A percentile compares a stretch with the other conserved stretches of the same genome.
phyloP scores from a whole-genome alignment of 2,888 invertebrate species.

The Melieria picta region DNA sequence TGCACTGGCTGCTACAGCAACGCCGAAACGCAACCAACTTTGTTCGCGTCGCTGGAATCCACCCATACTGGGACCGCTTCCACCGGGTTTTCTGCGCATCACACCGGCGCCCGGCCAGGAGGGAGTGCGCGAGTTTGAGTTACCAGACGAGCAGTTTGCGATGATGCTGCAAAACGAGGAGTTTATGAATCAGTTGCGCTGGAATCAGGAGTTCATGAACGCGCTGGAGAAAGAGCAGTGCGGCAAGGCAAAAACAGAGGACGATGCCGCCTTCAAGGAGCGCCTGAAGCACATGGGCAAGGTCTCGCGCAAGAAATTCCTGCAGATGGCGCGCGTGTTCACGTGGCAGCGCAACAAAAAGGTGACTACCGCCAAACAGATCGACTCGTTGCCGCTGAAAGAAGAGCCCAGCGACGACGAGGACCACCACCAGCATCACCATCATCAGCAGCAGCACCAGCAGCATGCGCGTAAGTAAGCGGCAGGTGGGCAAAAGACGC shows the following conservation, averaged over 20 bases:
- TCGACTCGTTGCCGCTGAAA: constrained; percentile 71
- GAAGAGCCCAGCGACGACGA: constrained; percentile 75
- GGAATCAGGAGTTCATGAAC: constrained; percentile 88
- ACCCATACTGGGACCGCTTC: constrained; percentile 79
- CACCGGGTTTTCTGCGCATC: constrained; percentile 78
- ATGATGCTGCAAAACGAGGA: constrained; percentile 90
- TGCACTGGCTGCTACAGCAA: constrained; percentile 47
- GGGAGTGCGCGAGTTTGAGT: constrained; percentile 68
- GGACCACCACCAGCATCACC: constrained; percentile 64
- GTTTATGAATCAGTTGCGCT: constrained; percentile 85
- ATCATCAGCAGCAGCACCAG: not conserved
- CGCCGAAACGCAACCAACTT: constrained; percentile 42
- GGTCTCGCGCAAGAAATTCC: constrained; percentile 83
- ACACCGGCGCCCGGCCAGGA: constrained; percentile 46
- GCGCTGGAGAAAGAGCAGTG: constrained; percentile 81
- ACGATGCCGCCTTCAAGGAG: constrained; percentile 78
- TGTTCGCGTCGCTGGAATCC: constrained; percentile 76
- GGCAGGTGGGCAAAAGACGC: not conserved
- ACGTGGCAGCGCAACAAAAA: constrained; percentile 73
- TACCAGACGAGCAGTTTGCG: constrained; percentile 88
- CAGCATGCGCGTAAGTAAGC: constrained; percentile 19
- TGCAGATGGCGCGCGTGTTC: constrained; percentile 81
- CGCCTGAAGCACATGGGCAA: constrained; percentile 85
- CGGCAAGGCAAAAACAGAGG: constrained; percentile 69
- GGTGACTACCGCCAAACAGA: constrained; percentile 66